Base-by-base conservation (phyloP, 1,140 invertebrate species). In the Meteorus sp. region DNA sequence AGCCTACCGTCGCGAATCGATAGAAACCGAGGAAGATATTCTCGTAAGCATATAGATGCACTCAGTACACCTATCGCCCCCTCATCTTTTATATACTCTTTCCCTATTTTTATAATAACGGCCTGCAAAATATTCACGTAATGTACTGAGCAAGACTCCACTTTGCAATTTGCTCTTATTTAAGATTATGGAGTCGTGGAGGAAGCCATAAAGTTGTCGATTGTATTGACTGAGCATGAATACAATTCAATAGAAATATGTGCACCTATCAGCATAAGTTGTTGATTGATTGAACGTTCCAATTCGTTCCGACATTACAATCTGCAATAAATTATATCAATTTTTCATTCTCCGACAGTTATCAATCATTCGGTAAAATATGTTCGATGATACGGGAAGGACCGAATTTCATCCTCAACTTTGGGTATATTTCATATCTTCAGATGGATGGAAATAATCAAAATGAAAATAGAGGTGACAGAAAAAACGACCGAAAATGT, bases 1-100 rank as follows among this genome's bases (percentile, higher is more conserved):
- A 59, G 53, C 44, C 47, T 37, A 51, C 13, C 51, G 44, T 58
- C 48, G 59, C 39, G 45, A 63, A 60, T 63, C 61, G 61, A 63
- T 63, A 63, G 31, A 27, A 25, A 19, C 45, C 29, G 13, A 51
- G 39, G 17, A 37, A 51, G 50, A 35, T 57, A 43, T 39, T 45
- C 31, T 31, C 23, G 3, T 9, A 23, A 37, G 45, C 50, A 39
- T 43, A 13, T 43, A 20, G 11, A 1, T 20, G 9, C 9, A 29
- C 27, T 5, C 9, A 29, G 27, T 29, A 29, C 9, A 29, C n/a
- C n/a, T n/a, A n/a, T n/a, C n/a, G n/a, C n/a, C n/a, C n/a, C n/a
- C n/a, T n/a, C n/a, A n/a, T n/a, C n/a, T n/a, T n/a, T n/a, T 29
- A 15, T 15, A 11, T 39, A 23, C 50, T 13, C 9, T 31, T 20